phyloP scores from a whole-genome alignment of 2,888 invertebrate genomes.

The Trichacis sp. region DNA sequence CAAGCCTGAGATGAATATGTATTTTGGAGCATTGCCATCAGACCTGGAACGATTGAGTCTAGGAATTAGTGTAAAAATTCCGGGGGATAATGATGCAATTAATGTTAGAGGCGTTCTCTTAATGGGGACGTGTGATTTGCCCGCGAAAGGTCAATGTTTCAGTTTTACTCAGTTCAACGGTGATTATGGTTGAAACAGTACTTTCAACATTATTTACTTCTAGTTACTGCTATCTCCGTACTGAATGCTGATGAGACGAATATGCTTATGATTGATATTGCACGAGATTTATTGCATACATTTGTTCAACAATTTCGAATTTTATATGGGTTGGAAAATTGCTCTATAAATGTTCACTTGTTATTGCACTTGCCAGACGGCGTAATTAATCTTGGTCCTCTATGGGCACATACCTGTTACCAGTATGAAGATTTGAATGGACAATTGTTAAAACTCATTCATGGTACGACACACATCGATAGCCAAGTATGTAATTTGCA shows the following conservation, averaged over 20 bases:
- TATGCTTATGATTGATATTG: not conserved
- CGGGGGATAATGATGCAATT: too few relatives aligned
- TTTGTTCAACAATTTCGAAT: conserved; percentile 19
- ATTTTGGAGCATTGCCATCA: too few relatives aligned
- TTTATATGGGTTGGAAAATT: conserved; percentile 14
- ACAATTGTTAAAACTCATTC: conserved; percentile 18
- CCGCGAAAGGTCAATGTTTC: conserved; percentile 32
- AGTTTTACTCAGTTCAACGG: conserved; percentile 34
- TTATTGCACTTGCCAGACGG: conserved; percentile 26
- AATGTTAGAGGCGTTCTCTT: too few relatives aligned
- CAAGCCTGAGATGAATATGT: not conserved
- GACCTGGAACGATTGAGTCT: too few relatives aligned
- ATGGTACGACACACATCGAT: conserved; percentile 18
- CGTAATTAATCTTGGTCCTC: conserved; percentile 25
- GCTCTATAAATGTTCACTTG: conserved; percentile 21
- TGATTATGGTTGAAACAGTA: conserved; percentile 20
- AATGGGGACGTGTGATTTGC: conserved; percentile 14
- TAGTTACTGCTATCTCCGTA: conserved; percentile 1
- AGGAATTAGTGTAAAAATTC: too few relatives aligned
- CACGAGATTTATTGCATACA: conserved; percentile 1
- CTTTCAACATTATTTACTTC: not conserved
- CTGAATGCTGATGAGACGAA: not conserved
- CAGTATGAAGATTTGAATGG: conserved; percentile 39
- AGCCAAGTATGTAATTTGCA: too few relatives aligned
- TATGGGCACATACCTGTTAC: conserved; percentile 32